Evolutionary conservation across 2,888 invertebrate genomes (phyloP), one percentile per base, ranked within the genome.

Genomic region (Nebria brevicollis): DNA sequence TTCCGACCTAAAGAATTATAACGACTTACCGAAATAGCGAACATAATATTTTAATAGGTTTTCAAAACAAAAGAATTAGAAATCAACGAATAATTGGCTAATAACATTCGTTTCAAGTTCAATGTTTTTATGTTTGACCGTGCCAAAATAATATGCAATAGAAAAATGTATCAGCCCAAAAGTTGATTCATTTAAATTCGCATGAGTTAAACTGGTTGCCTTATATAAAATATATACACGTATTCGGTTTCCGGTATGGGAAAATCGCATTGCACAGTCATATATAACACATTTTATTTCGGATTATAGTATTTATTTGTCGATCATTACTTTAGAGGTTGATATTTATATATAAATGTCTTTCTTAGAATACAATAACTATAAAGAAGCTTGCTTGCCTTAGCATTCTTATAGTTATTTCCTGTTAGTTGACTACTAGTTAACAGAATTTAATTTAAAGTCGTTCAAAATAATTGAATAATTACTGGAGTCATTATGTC

Each of bases 381-480:
- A 54, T 54, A 54, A 3, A 54, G 34, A 34, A 34, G 34, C 34
- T 34, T 34, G 54, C 54, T 13, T 54, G 4, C 54, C 54, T 54
- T 54, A 54, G 54, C 54, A 54, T 13, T 4, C 26, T 15, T 10
- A 10, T 26, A 41, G 10, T n/a, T 15, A 54, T 68, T 74, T 79
- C 79, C 79, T 79, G 79, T 75, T 75, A n/a, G 43, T n/a, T 64
- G 8, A 7, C 2, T 41, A 26, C 41, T 41, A 73, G 42, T 73
- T 26, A 54, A 72, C 64, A 54, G 43, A 68, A 79, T 43, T 74
- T 26, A 68, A 79, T n/a, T 70, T 79, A 66, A 73, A 73, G 66
- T 79, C 66, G 43, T 15, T 68, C 34, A 54, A 42, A 42, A 68
- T 79, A 79, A 75, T 79, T 79, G 74, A 79, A 79, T 79, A 79